Percentiles rank a stretch among this genome's conserved stretches.
These are phyloP conservation scores for Heliconius erato DNA, from an alignment of 2,888 invertebrate species.

Conservation along the genomic window DNA sequence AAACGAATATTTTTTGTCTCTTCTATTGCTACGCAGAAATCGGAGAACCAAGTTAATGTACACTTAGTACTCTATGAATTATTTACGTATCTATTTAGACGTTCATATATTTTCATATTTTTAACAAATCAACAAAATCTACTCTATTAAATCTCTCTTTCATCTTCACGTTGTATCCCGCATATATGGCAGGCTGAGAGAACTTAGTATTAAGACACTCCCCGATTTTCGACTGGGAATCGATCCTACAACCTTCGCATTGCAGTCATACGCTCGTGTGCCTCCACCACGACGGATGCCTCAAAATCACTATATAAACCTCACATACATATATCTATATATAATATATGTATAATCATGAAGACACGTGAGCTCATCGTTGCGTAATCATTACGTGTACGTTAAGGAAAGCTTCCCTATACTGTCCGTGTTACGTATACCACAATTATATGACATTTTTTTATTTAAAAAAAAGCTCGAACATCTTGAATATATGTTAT, in stretches of 20 bases:
- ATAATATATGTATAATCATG: constrained; percentile 51
- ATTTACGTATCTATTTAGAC: too few species aligned
- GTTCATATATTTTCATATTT: too few species aligned
- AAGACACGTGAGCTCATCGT: constrained; percentile 56
- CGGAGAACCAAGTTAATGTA: too few species aligned
- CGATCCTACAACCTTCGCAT: too few species aligned
- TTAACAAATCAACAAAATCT: too few species aligned
- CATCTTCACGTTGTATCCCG: not conserved
- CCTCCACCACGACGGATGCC: too few species aligned
- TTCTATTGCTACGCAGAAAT: too few species aligned
- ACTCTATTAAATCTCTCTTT: too few species aligned
- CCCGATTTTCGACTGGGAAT: too few species aligned
- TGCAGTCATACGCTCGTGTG: too few species aligned
- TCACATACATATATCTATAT: not conserved
- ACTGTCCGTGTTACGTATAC: constrained; percentile 18
- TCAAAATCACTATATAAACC: not conserved
- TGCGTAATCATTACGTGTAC: constrained; percentile 54
- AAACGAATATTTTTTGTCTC: too few species aligned
- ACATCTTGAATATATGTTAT: not conserved
- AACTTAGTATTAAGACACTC: not conserved
- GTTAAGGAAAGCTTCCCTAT: constrained; percentile 47
- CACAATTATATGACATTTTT: constrained; percentile 16
- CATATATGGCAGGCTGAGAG: not conserved
- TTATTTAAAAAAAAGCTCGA: not conserved
- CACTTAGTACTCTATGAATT: too few species aligned